Percentiles rank a stretch among this genome's conserved stretches.
These are phyloP conservation scores for Gopherus evgoodei DNA, from an alignment of 2,113 vertebrate species.

Conservation along the genomic window DNA sequence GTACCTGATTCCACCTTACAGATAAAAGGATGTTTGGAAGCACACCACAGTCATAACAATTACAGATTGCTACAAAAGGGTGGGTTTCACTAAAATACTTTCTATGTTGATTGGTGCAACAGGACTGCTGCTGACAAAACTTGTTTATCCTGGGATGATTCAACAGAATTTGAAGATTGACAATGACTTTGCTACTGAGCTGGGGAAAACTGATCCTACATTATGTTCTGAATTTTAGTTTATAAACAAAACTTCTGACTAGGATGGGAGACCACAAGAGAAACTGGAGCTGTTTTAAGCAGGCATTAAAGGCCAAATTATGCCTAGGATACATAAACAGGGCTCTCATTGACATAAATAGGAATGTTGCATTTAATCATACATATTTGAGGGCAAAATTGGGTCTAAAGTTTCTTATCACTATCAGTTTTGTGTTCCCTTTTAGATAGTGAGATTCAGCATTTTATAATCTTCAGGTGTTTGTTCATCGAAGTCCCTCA, in stretches of 20 bases:
- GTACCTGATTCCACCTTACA: neutral
- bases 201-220: accelerated
- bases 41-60: neutral
- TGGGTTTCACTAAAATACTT: accelerated
- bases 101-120: neutral
- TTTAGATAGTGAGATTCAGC: neutral
- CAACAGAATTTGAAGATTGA: neutral
- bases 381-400: neutral
- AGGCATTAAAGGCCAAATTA: neutral
- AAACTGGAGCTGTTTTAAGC: accelerated
- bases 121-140: accelerated
- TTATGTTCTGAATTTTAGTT: neutral
- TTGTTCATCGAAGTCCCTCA: accelerated
- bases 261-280: accelerated
- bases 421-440: accelerated
- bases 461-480: accelerated
- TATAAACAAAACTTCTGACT: neutral
- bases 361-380: accelerated
- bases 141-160: accelerated
- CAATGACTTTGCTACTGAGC: neutral
- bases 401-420: neutral
- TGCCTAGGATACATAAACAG: accelerated
- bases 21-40: neutral
- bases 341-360: neutral
- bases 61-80: neutral